Percentiles rank a stretch among this genome's conserved stretches.
Evolutionary conservation across 2,888 invertebrate genomes (phyloP).

Genomic region (Rosalia funebris): DNA sequence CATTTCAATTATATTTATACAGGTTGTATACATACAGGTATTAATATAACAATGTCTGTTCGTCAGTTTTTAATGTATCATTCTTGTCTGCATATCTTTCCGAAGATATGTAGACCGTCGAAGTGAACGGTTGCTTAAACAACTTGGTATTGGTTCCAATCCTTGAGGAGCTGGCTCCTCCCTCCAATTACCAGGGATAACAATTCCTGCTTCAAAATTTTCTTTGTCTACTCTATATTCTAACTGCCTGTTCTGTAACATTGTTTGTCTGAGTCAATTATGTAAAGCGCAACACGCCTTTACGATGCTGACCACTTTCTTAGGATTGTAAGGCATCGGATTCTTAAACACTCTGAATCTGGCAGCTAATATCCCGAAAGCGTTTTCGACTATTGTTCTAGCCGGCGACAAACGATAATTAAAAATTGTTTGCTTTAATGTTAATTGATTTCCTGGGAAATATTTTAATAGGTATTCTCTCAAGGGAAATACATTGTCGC

Average conservation of each 20-base stretch:
- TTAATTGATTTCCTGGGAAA: slow-evolving; percentile 37
- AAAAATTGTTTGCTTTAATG: slow-evolving; percentile 35
- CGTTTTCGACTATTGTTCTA: slow-evolving; percentile 40
- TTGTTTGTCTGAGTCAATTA: background rate
- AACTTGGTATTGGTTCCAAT: too few relatives aligned
- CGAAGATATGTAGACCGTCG: too few relatives aligned
- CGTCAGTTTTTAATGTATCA: too few relatives aligned
- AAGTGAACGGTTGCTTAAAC: too few relatives aligned
- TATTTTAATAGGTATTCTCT: slow-evolving; percentile 41
- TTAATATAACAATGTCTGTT: too few relatives aligned
- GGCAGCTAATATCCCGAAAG: slow-evolving; percentile 42
- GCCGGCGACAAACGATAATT: slow-evolving; percentile 44
- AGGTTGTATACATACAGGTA: too few relatives aligned
- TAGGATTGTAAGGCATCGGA: slow-evolving; percentile 32
- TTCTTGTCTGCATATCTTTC: too few relatives aligned
- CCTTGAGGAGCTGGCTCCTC: too few relatives aligned
- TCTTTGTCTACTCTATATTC: background rate
- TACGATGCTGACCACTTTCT: slow-evolving; percentile 8
- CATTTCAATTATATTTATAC: too few relatives aligned
- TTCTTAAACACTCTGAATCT: slow-evolving; percentile 40
- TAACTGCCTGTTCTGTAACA: background rate
- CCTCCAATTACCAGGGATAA: background rate
- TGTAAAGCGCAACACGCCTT: slow-evolving; percentile 5
- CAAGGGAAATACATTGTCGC: slow-evolving; percentile 31
- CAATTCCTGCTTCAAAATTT: background rate